phyloP scores from a whole-genome alignment of 2,888 invertebrate genomes.

The Melanargia galathea region DNA sequence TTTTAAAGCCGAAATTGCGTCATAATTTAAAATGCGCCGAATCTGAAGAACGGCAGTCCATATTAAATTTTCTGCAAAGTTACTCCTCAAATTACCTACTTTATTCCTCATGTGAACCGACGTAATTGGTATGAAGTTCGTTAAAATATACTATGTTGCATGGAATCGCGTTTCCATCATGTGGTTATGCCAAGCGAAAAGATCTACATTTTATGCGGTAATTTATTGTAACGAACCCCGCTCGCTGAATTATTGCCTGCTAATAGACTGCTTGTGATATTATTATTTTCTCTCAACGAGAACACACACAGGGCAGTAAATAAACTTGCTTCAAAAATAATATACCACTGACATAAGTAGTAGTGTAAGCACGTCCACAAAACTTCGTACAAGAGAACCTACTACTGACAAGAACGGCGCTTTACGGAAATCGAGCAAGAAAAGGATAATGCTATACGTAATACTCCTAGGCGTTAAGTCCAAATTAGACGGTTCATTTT shows the following conservation, averaged over 20 bases:
- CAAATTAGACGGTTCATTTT: too few species aligned
- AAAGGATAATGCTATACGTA: too few species aligned
- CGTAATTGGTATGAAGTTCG: conserved; percentile 7
- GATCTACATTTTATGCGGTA: conserved; percentile 22
- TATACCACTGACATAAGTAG: neutral
- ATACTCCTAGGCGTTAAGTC: too few species aligned
- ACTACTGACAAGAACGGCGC: too few species aligned
- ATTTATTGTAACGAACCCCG: conserved; percentile 30
- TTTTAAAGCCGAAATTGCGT: neutral
- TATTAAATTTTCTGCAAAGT: conserved; percentile 7
- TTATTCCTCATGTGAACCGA: conserved; percentile 11
- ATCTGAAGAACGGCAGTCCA: neutral
- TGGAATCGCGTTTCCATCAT: conserved; percentile 16
- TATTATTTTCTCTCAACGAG: conserved; percentile 14
- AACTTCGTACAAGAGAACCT: too few species aligned
- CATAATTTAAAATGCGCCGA: neutral
- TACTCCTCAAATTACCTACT: conserved; percentile 6
- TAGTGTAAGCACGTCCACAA: too few species aligned
- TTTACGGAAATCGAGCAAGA: too few species aligned
- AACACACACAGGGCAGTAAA: neutral
- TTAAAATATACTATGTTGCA: conserved; percentile 10
- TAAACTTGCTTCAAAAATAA: neutral
- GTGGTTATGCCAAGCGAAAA: conserved; percentile 20
- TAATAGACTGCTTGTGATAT: conserved; percentile 14
- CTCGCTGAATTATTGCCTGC: conserved; percentile 27